Conservation (phyloP, 2,113 vertebrate species). For the Actenoides lindsayi region DNA sequence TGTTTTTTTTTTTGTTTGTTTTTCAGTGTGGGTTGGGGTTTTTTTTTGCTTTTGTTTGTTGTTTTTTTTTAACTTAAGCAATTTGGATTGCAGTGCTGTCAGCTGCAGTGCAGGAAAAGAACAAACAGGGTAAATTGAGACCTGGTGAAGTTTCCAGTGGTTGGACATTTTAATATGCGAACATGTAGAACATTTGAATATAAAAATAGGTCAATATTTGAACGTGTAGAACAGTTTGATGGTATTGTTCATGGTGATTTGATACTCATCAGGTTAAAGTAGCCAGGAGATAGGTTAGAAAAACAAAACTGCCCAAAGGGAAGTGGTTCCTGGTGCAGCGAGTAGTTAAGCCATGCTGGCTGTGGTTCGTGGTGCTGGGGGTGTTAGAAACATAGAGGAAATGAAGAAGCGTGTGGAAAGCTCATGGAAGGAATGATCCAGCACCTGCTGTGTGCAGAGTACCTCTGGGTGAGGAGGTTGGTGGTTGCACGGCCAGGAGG, state of each 20-base stretch:
- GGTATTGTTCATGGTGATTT: neutral
- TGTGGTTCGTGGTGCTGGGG: neutral
- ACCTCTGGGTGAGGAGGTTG: neutral
- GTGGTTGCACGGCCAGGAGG: neutral
- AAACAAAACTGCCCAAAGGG: neutral
- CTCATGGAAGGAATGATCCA: neutral
- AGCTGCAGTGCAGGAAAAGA: neutral
- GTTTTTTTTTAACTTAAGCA: neutral
- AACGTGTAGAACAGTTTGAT: neutral
- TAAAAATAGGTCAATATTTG: too few species aligned
- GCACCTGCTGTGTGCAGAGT: rapidly evolving
- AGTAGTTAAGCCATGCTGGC: neutral
- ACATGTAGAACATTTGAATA: neutral
- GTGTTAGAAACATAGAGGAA: neutral
- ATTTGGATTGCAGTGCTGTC: neutral
- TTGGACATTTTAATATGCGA: neutral
- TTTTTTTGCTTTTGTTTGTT: too few species aligned
- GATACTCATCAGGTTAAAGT: neutral
- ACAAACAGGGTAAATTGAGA: neutral
- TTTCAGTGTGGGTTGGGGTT: too few species aligned
- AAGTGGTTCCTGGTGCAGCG: neutral
- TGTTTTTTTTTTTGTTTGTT: too few species aligned
- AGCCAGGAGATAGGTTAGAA: neutral
- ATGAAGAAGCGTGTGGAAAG: too few species aligned
- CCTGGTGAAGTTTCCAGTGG: neutral